Conservation (phyloP, 2,113 vertebrate genomes). For the Cariama cristata region DNA sequence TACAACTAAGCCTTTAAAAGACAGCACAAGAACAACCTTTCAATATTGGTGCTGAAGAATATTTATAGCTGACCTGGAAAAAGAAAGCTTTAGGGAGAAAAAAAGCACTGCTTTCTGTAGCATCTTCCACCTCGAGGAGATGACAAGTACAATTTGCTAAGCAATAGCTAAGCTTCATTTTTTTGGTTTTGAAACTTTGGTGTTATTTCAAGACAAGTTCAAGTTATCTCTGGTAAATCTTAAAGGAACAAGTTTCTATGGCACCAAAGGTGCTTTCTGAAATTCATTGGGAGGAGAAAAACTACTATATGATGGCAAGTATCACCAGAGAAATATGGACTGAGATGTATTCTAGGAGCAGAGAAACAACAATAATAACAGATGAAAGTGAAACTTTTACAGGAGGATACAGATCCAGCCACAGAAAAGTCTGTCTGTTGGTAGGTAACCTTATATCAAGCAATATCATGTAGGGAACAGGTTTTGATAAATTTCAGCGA, state of each 20-base stretch:
- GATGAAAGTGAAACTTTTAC: background rate
- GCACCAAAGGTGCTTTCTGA: background rate
- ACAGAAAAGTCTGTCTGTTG: background rate
- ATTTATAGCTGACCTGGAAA: constrained; percentile 36
- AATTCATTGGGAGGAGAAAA: background rate
- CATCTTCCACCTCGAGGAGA: background rate
- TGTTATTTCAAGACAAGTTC: background rate
- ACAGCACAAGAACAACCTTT: background rate
- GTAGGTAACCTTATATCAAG: background rate
- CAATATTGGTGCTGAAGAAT: background rate
- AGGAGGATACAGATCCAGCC: background rate
- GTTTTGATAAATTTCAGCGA: background rate
- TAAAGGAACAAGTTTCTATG: background rate
- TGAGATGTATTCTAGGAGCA: background rate
- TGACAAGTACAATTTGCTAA: background rate
- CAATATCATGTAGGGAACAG: background rate
- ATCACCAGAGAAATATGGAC: background rate
- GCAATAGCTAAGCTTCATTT: background rate
- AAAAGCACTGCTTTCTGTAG: background rate
- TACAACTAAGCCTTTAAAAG: background rate
- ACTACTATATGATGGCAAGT: background rate
- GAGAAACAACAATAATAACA: background rate
- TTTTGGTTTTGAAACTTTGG: background rate
- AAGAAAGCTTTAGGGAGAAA: background rate
- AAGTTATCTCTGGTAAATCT: background rate